Evolutionary conservation across 2,888 invertebrate genomes (phyloP).

Genomic region (Cantharis lateralis): DNA sequence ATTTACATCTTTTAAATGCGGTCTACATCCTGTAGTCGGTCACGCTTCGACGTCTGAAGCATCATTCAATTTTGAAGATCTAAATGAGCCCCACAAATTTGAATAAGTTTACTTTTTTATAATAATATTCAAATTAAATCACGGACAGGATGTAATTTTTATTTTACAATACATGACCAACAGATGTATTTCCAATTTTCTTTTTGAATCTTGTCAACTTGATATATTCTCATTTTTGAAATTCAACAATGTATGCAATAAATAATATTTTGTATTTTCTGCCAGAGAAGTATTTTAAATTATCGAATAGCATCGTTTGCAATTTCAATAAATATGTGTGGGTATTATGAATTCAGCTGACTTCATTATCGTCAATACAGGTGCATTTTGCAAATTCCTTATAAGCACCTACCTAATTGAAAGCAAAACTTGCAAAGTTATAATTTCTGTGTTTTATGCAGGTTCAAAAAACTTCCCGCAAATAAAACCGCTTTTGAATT

Average conservation of each 20-base stretch:
- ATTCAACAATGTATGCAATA: background rate
- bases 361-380: background rate
- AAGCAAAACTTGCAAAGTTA: background rate
- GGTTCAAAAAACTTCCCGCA: background rate
- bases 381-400: background rate
- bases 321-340: background rate
- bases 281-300: background rate
- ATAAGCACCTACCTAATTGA: background rate
- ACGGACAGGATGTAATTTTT: background rate
- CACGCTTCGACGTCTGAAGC: constrained; percentile 22
- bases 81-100: background rate
- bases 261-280: background rate
- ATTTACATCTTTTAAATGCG: constrained; percentile 34
- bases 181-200: background rate
- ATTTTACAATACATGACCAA: background rate
- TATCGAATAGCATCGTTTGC: background rate
- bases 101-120: background rate
- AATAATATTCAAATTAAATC: background rate
- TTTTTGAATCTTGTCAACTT: background rate
- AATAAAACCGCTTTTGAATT: background rate
- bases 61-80: constrained; percentile 11
- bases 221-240: background rate
- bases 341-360: background rate
- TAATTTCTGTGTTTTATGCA: background rate
- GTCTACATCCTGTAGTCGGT: constrained; percentile 37